phyloP scores from a whole-genome alignment of 2,888 invertebrate genomes.

The Limnephilus marmoratus region DNA sequence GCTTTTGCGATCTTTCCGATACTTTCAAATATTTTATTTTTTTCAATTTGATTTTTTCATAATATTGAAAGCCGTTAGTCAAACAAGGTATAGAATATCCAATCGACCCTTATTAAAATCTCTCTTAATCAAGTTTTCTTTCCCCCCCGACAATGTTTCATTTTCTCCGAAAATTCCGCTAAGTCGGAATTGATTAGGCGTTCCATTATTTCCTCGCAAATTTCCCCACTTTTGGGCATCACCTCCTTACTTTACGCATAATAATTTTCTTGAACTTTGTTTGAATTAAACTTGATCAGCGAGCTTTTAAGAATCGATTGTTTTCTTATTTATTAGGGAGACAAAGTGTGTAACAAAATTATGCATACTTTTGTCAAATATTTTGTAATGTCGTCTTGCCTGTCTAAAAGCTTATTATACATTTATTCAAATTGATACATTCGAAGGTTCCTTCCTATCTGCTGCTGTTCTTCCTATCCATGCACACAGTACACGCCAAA shows the following conservation, averaged over 20 bases:
- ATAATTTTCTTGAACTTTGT: conserved; percentile 3
- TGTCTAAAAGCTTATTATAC: too few species aligned
- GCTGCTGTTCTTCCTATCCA: too few species aligned
- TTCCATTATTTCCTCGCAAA: conserved; percentile 21
- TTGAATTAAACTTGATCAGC: not conserved
- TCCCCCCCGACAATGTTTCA: too few species aligned
- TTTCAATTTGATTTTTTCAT: not conserved
- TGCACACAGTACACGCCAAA: too few species aligned
- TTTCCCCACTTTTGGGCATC: not conserved
- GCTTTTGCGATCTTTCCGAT: not conserved
- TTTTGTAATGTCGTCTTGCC: too few species aligned
- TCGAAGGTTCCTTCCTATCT: too few species aligned
- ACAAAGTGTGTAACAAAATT: too few species aligned
- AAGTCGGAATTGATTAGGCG: conserved; percentile 30
- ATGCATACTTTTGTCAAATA: too few species aligned
- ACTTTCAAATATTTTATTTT: not conserved
- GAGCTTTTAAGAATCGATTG: not conserved
- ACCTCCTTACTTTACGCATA: conserved; percentile 2
- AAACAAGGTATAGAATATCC: conserved; percentile 8
- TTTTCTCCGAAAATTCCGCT: not conserved
- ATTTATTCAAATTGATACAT: too few species aligned
- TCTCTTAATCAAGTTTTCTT: not conserved
- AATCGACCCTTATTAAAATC: conserved; percentile 8
- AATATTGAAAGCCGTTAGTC: not conserved
- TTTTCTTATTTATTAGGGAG: not conserved